Percentiles rank a stretch among this genome's conserved stretches.
Evolutionary conservation across 1,140 invertebrate species (phyloP).

Genomic region (Antheraea pernyi): DNA sequence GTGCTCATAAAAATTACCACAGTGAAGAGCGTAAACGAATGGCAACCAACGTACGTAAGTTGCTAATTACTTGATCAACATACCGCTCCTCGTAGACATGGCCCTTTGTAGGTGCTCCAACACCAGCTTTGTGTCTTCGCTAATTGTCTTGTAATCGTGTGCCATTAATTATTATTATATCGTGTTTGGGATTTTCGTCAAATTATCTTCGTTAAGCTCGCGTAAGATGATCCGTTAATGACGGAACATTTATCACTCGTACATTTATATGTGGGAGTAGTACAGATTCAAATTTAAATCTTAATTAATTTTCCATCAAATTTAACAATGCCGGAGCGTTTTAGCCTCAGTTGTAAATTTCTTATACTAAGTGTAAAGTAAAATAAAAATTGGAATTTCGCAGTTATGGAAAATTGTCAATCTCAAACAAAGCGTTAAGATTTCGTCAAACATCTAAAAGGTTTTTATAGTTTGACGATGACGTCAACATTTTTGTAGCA

Average conservation of each 20-base stretch:
- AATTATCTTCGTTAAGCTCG: neutral
- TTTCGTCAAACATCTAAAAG: too few species aligned
- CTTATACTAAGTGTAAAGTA: too few species aligned
- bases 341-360: too few species aligned
- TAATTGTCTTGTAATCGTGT: slow-evolving; percentile 40
- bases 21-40: neutral
- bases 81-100: slow-evolving; percentile 40
- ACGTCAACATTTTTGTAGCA: too few species aligned
- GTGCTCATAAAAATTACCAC: neutral
- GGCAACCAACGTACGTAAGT: slow-evolving; percentile 39
- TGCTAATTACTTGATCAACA: slow-evolving; percentile 65
- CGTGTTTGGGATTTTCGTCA: neutral
- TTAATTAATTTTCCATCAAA: too few species aligned
- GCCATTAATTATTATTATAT: slow-evolving; percentile 9
- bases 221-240: neutral
- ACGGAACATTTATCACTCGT: neutral
- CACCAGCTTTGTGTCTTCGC: slow-evolving; percentile 31
- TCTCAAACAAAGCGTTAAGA: too few species aligned
- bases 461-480: too few species aligned
- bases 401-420: too few species aligned
- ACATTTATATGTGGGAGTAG: too few species aligned
- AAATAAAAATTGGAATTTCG: too few species aligned
- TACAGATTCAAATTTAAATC: too few species aligned
- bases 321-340: too few species aligned
- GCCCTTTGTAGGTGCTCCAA: slow-evolving; percentile 18